Base-by-base conservation (phyloP, 2,797 vertebrate species). In the Lateolabrax maculatus region DNA sequence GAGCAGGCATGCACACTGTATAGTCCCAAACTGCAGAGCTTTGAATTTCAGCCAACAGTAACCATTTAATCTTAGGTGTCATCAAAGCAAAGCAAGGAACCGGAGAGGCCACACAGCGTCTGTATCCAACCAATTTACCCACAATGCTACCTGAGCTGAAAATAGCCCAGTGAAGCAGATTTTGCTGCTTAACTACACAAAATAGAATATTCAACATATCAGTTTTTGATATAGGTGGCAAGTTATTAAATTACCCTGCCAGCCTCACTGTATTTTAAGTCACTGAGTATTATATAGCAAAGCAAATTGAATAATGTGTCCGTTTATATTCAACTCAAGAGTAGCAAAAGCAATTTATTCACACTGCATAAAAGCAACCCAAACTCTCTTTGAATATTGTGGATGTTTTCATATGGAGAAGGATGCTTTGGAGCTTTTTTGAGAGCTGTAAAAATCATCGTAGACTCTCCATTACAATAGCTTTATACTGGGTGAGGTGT, bases 41-140 rank as follows among this genome's bases (percentile, higher is more conserved):
- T 90, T 85, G 78, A 85, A 79, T 92, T 89, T 76, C 78, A 89
- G 85, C 85, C 81, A 80, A 84, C 61, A 86, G 84, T n/a, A 82
- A 84, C 76, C 79, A 84, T 92, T 94, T 92, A 92, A 94, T 95
- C 92, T 90, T 74, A 52, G 73, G 84, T 88, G 91, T 90, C 93
- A 93, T 93, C 88, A 90, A 90, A 88, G 84, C 84, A 90, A 84
- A 86, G 84, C 72, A 77, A 68, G 61, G 68, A 81, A 82, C 48
- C 56, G 13, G 66, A 77, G 86, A 79, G 86, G 67, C 88, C 89
- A 86, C 84, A 90, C 89, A 86, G 75, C 76, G 27, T 77, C 90
- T 89, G 83, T 81, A 87, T 91, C 90, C 79, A 93, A 94, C 87
- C 89, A 88, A 94, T 95, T 94, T 93, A 90, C 79, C 86, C 85